A percentile compares a stretch with the other conserved stretches of the same genome.
Conservation (phyloP, 2,113 vertebrate genomes). For the Axis porcinus region DNA sequence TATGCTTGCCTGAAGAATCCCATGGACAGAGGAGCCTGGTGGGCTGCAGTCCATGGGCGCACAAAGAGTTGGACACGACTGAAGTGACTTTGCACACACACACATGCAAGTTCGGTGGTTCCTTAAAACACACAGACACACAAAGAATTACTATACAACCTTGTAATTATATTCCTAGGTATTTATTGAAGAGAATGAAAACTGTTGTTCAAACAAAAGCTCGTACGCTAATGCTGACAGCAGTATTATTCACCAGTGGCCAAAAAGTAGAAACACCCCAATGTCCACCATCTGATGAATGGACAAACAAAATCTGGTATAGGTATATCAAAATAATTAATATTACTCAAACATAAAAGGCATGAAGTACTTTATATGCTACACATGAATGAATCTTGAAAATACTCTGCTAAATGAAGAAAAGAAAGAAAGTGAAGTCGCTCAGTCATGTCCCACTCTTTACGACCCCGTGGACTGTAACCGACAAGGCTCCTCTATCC, state of each 20-base stretch:
- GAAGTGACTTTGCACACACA: not conserved
- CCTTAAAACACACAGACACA: not conserved
- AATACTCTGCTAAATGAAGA: not conserved
- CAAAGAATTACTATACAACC: not conserved
- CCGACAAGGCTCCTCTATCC: not conserved
- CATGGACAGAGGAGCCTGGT: not conserved
- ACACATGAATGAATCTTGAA: not conserved
- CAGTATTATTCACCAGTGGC: not conserved
- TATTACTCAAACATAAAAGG: not conserved
- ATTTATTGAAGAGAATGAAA: not conserved
- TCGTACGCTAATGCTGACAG: not conserved
- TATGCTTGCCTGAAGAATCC: not conserved
- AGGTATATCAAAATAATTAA: not conserved
- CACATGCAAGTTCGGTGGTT: not conserved
- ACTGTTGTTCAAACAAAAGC: not conserved
- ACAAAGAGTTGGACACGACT: not conserved
- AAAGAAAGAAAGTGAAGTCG: not conserved
- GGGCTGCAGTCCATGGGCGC: not conserved
- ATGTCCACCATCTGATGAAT: not conserved
- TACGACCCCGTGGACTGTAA: not conserved
- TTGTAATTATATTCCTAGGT: not conserved
- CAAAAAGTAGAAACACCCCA: not conserved
- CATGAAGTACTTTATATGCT: not conserved
- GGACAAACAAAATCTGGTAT: not conserved
- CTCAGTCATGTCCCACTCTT: not conserved